A percentile compares a stretch with the other conserved stretches of the same genome.
Conservation (phyloP, 1,140 invertebrate species). For the Pachypsylla venusta region DNA sequence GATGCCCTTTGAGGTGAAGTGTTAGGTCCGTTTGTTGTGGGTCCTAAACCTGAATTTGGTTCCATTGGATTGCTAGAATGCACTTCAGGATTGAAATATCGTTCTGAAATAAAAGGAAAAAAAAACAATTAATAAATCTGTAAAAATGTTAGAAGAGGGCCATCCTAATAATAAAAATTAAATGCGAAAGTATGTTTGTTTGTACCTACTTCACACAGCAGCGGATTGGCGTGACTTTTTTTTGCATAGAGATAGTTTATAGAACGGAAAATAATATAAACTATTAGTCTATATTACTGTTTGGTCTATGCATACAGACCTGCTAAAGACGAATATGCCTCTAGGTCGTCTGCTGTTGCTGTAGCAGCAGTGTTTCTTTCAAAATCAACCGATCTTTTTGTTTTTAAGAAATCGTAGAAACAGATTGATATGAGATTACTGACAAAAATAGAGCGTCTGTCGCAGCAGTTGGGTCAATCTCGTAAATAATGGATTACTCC, state of each 20-base stretch:
- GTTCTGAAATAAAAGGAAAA: constrained; percentile 22
- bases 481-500: too few relatives aligned
- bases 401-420: too few relatives aligned
- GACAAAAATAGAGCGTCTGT: too few relatives aligned
- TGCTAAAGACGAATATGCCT: too few relatives aligned
- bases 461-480: too few relatives aligned
- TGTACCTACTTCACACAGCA: not conserved
- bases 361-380: too few relatives aligned
- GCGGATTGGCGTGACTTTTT: too few relatives aligned
- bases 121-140: not conserved
- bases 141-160: not conserved
- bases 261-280: too few relatives aligned
- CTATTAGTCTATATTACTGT: not conserved
- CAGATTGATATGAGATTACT: too few relatives aligned
- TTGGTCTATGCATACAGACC: not conserved
- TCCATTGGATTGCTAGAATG: constrained; percentile 26
- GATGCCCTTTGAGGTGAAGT: not conserved
- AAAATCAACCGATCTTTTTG: too few relatives aligned
- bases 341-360: too few relatives aligned
- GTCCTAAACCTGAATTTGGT: constrained; percentile 20
- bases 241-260: too few relatives aligned
- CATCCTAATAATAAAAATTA: not conserved
- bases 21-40: constrained; percentile 23
- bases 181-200: not conserved
- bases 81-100: constrained; percentile 28